A percentile compares a stretch with the other conserved stretches of the same genome.
Evolutionary conservation across 2,888 invertebrate genomes (phyloP).

Genomic region (Hemistola chrysoprasaria): DNA sequence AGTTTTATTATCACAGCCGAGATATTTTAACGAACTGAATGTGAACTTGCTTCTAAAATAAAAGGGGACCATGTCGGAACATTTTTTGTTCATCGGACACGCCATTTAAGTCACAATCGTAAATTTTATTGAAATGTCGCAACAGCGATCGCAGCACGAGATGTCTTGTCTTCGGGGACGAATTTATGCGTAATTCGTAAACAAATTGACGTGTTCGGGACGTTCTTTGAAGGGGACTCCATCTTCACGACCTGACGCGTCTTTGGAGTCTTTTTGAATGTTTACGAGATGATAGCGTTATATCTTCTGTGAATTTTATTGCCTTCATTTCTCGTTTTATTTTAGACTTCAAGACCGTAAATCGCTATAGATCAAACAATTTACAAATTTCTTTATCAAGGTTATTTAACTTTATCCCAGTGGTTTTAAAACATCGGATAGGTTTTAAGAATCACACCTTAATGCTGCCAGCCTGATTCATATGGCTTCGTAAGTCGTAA

Average conservation of each 20-base stretch:
- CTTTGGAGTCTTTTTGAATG: conserved; percentile 59
- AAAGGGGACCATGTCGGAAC: conserved; percentile 69
- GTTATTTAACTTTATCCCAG: conserved; percentile 18
- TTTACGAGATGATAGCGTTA: conserved; percentile 49
- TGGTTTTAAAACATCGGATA: conserved; percentile 57
- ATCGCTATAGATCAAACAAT: conserved; percentile 23
- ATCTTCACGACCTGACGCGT: conserved; percentile 71
- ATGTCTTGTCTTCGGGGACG: conserved; percentile 78
- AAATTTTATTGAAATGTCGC: conserved; percentile 82
- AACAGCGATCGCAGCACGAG: conserved; percentile 78
- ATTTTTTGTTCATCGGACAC: conserved; percentile 75
- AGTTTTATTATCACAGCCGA: conserved; percentile 70
- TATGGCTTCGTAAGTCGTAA: conserved; percentile 79
- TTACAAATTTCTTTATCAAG: conserved; percentile 19
- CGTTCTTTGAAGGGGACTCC: conserved; percentile 64
- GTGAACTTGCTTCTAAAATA: conserved; percentile 68
- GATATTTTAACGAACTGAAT: conserved; percentile 78
- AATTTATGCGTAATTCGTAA: conserved; percentile 81
- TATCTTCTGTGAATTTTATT: conserved; percentile 47
- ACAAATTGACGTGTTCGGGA: conserved; percentile 78
- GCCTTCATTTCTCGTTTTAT: conserved; percentile 34
- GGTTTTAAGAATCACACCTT: conserved; percentile 70
- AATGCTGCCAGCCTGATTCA: conserved; percentile 59
- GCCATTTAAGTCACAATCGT: conserved; percentile 81
- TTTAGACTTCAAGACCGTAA: conserved; percentile 24